Evolutionary conservation across 2,113 vertebrate species (phyloP).

Genomic region (Rhinichthys klamathensis): DNA sequence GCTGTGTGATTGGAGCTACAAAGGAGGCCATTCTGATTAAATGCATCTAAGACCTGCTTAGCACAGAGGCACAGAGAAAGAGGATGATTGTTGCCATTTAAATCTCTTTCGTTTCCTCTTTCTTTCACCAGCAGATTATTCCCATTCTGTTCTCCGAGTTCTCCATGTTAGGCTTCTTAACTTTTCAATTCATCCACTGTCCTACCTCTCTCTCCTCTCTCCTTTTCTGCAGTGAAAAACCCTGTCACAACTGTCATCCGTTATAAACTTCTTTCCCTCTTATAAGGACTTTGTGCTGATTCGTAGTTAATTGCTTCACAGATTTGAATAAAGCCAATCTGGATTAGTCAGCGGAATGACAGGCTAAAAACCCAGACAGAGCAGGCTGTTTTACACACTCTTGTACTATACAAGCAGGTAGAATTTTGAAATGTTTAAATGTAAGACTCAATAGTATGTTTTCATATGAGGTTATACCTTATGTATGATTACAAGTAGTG

Average conservation of each 20-base stretch:
- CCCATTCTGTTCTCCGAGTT: constrained; percentile 62
- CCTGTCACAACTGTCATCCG: constrained; percentile 41
- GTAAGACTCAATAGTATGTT: not conserved
- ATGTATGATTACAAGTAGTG: not conserved
- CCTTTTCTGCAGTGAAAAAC: constrained; percentile 37
- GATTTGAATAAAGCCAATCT: constrained; percentile 67
- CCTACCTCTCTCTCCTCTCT: constrained; percentile 51
- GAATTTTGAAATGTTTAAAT: not conserved
- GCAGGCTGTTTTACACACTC: not conserved
- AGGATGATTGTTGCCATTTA: constrained; percentile 69
- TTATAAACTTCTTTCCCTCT: constrained; percentile 55
- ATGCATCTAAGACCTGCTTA: constrained; percentile 73
- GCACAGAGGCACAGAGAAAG: constrained; percentile 61
- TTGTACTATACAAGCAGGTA: not conserved
- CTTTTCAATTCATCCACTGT: constrained; percentile 68
- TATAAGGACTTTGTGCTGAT: constrained; percentile 60
- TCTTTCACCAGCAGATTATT: constrained; percentile 67
- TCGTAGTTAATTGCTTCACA: constrained; percentile 70
- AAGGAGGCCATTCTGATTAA: constrained; percentile 73
- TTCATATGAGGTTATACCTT: not conserved
- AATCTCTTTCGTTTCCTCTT: constrained; percentile 60
- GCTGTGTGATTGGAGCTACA: constrained; percentile 68
- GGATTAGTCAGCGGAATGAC: constrained; percentile 63
- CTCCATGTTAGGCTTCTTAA: constrained; percentile 71
- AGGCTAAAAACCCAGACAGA: constrained; percentile 15